Conservation (phyloP, 1,140 invertebrate genomes). For the Leptinotarsa defecta region DNA sequence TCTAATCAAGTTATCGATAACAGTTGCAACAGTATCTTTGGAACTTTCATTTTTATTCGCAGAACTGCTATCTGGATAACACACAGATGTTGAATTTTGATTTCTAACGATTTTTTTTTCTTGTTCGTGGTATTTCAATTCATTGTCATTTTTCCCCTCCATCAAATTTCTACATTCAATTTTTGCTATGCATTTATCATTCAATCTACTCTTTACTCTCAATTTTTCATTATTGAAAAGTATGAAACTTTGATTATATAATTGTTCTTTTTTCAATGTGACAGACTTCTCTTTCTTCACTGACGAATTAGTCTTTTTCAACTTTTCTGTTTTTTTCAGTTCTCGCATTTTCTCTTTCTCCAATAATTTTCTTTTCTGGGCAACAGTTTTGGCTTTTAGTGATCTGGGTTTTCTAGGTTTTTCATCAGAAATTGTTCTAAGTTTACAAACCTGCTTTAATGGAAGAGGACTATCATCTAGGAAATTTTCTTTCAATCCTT, state of each 20-base stretch:
- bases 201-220: constrained; percentile 30
- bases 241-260: constrained; percentile 38
- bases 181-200: constrained; percentile 33
- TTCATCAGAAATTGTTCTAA: constrained; percentile 32
- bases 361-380: constrained; percentile 51
- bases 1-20: constrained; percentile 51
- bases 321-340: constrained; percentile 26
- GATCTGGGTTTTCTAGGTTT: constrained; percentile 37
- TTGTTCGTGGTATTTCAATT: constrained; percentile 51
- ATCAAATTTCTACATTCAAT: constrained; percentile 19
- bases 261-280: constrained; percentile 13
- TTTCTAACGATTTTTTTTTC: constrained; percentile 48
- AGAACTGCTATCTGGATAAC: background rate
- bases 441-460: background rate
- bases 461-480: constrained; percentile 27
- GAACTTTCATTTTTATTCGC: background rate
- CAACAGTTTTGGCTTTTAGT: constrained; percentile 53
- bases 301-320: constrained; percentile 8
- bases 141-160: background rate
- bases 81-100: constrained; percentile 25
- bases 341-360: constrained; percentile 40
- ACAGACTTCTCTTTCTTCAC: constrained; percentile 4
- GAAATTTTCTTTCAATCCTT: constrained; percentile 36
- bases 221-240: constrained; percentile 43
- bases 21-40: constrained; percentile 29